Evolutionary conservation across 64 coral and sea anemone genomes (phyloP).

Genomic region (Pocillopora verrucosa): DNA sequence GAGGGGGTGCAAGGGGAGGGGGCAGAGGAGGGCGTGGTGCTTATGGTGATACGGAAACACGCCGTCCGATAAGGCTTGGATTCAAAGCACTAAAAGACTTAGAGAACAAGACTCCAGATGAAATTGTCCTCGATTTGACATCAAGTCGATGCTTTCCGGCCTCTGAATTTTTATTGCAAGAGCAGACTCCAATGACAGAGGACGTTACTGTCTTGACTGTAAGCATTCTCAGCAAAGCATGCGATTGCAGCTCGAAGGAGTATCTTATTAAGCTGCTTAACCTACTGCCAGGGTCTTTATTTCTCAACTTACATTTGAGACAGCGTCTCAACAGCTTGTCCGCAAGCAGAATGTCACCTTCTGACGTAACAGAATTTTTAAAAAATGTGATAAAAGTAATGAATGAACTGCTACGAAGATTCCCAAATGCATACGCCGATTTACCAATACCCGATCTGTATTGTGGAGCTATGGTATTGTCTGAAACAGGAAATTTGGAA

Average conservation of each 20-base stretch:
- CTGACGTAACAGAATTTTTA: neutral
- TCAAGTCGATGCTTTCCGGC: constrained; percentile 57
- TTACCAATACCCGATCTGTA: constrained; percentile 28
- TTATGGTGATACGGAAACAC: neutral
- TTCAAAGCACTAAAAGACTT: constrained; percentile 32
- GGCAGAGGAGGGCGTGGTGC: neutral
- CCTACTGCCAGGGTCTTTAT: constrained; percentile 21
- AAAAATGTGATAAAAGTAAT: constrained; percentile 24
- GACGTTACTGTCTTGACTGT: constrained; percentile 27
- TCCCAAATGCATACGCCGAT: constrained; percentile 32
- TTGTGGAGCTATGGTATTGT: neutral
- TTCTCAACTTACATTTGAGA: constrained; percentile 15
- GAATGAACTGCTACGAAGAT: constrained; percentile 21
- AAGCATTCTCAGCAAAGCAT: constrained; percentile 14
- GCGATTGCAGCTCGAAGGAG: constrained; percentile 21
- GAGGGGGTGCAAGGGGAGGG: neutral
- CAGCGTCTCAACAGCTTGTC: constrained; percentile 25
- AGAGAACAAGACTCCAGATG: constrained; percentile 47
- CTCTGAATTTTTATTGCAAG: constrained; percentile 1
- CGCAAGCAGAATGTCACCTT: neutral
- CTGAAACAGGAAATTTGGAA: neutral
- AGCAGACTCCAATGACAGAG: constrained; percentile 16
- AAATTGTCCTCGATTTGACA: constrained; percentile 60
- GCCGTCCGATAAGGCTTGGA: constrained; percentile 16
- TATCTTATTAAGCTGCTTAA: constrained; percentile 37